These are phyloP conservation scores for Phasianus colchicus DNA, from an alignment of 2,113 vertebrate genomes.

Conservation along the genomic window DNA sequence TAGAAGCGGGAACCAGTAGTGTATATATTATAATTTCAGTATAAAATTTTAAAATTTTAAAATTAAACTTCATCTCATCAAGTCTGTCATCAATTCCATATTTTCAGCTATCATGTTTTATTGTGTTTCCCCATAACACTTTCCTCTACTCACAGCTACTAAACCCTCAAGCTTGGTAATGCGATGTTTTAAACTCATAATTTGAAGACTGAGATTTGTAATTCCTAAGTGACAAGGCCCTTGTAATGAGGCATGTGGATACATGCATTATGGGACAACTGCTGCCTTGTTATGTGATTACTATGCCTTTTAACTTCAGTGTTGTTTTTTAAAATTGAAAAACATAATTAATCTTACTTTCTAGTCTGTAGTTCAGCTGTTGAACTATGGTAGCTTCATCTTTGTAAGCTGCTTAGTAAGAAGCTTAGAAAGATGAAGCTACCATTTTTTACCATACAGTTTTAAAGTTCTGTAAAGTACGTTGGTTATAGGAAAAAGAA, in stretches of 20 bases:
- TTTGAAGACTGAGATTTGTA: not conserved
- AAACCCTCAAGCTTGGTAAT: not conserved
- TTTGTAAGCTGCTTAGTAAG: not conserved
- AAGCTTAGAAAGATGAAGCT: not conserved
- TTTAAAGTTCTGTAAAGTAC: not conserved
- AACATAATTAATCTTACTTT: not conserved
- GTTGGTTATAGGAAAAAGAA: not conserved
- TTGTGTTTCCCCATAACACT: not conserved
- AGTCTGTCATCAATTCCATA: not conserved
- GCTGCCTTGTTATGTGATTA: not conserved
- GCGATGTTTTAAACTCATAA: not conserved
- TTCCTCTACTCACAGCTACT: not conserved
- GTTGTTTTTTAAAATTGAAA: not conserved
- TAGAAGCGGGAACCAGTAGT: not conserved
- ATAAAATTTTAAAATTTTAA: not conserved
- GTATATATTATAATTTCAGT: not conserved
- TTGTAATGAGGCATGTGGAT: not conserved
- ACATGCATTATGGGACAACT: fast-evolving
- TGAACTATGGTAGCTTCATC: not conserved
- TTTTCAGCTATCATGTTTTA: not conserved
- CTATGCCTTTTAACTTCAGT: not conserved
- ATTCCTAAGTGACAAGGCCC: not conserved
- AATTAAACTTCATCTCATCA: not conserved
- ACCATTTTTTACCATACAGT: not conserved
- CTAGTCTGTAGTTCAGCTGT: not conserved